A percentile compares a stretch with the other conserved stretches of the same genome.
phyloP scores from a whole-genome alignment of 2,888 invertebrate genomes.

The Calliopum simillimum region DNA sequence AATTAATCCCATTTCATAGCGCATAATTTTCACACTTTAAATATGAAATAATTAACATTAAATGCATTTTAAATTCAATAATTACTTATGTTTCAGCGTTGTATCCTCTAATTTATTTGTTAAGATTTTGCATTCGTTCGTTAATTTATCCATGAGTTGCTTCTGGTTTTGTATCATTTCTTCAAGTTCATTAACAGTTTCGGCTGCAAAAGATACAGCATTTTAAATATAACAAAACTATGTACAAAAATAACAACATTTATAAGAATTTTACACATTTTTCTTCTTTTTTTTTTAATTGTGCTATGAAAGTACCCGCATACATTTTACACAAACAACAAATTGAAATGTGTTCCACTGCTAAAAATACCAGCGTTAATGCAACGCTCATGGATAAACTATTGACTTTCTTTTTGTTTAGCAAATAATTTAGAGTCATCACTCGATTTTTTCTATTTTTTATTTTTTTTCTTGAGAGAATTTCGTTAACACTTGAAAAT shows the following conservation, averaged over 20 bases:
- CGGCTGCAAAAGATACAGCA: conserved; percentile 74
- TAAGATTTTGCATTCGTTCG: conserved; percentile 88
- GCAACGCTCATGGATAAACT: conserved; percentile 77
- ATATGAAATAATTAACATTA: not conserved
- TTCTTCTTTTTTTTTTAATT: not conserved
- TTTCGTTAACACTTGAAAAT: conserved; percentile 50
- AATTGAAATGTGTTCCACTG: not conserved
- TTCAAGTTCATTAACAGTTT: conserved; percentile 90
- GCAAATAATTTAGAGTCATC: not conserved
- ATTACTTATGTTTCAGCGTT: conserved; percentile 86
- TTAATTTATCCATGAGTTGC: conserved; percentile 93
- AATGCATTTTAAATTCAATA: conserved; percentile 37
- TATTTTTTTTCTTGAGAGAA: conserved; percentile 17
- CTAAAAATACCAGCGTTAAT: conserved; percentile 25
- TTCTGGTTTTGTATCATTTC: conserved; percentile 91
- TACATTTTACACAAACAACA: too few species aligned
- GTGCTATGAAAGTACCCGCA: not conserved
- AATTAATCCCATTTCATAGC: too few species aligned
- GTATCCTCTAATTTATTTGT: conserved; percentile 91
- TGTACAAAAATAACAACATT: conserved; percentile 25
- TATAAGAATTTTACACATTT: conserved; percentile 8
- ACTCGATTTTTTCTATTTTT: conserved; percentile 19
- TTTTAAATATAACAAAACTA: conserved; percentile 31
- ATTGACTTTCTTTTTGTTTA: conserved; percentile 67
- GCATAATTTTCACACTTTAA: not conserved